Base-by-base conservation (phyloP, 2,888 invertebrate genomes). In the Chrysotoxum bicinctum region DNA sequence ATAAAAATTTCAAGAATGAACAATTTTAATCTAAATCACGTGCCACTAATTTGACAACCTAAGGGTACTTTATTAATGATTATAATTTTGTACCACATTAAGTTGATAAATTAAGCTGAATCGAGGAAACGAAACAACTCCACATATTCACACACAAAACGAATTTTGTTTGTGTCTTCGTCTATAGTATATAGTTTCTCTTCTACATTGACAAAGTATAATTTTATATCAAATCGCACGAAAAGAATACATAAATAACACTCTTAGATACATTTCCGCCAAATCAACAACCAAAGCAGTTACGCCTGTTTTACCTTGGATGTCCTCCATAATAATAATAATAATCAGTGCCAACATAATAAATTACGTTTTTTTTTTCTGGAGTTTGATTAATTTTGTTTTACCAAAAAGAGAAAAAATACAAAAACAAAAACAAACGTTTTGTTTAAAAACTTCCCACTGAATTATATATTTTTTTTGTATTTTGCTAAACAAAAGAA, bases 351-450 rank as follows among this genome's bases (percentile, higher is more conserved):
- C 45, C 16, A 43, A 30, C 62, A 58, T 45, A 19, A 70, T 74
- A 78, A 83, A 78, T 78, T 78, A 74, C 54, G n/a, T 73, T 60
- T 74, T 45, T 45, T 45, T 45, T 45, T 30, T 64, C 62, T 56
- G 40, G 79, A 50, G 56, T 74, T 78, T 83, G 74, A 79, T 79
- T 83, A 83, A 83, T 83, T 83, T 79, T 43, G 56, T 58, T 74
- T 74, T 58, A 70, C 68, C 19, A 40, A 77, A 43, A 81, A 37
- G 19, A 62, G 35, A 37, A 19, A 52, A 21, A 12, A 60, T n/a
- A 35, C n/a, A 23, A n/a, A 14, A 50, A 69, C 4, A 19, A 56
- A 68, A 60, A 60, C 40, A 40, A 0, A n/a, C 16, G 19, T 37
- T 37, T 58, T n/a, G n/a, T n/a, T 35, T 32, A 16, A 0, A 16